Conservation (phyloP, 2,797 vertebrate genomes). For the Gymnodraco acuticeps region DNA sequence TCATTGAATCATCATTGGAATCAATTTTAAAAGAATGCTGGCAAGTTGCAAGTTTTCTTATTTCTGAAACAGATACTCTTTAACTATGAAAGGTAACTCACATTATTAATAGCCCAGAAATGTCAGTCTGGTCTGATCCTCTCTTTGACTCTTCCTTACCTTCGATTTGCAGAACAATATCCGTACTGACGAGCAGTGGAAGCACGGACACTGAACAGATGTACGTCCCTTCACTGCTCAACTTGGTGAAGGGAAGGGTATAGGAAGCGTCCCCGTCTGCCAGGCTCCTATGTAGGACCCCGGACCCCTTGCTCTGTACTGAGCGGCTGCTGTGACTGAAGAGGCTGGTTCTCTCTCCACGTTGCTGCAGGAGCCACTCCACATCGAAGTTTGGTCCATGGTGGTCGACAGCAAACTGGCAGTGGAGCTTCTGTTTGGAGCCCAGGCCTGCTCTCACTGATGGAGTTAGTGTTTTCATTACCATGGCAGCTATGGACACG, state of each 20-base stretch:
- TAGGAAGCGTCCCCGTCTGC: slow-evolving; percentile 78
- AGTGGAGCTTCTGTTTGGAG: slow-evolving; percentile 77
- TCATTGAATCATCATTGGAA: too few species aligned
- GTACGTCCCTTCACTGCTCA: slow-evolving; percentile 78
- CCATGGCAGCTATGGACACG: slow-evolving; percentile 74
- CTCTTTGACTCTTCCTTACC: slow-evolving; percentile 67
- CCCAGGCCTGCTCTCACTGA: slow-evolving; percentile 65
- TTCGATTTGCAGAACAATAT: slow-evolving; percentile 74
- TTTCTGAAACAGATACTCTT: too few species aligned
- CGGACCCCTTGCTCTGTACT: slow-evolving; percentile 48
- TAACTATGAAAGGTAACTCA: too few species aligned
- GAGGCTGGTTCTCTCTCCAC: slow-evolving; percentile 62
- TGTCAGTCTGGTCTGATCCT: background rate
- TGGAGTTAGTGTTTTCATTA: slow-evolving; percentile 77
- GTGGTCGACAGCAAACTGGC: slow-evolving; percentile 82
- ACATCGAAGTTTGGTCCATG: slow-evolving; percentile 54
- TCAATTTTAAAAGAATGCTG: too few species aligned
- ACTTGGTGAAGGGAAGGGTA: slow-evolving; percentile 57
- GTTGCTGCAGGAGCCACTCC: slow-evolving; percentile 72
- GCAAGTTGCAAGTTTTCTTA: too few species aligned
- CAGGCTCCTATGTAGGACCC: slow-evolving; percentile 66
- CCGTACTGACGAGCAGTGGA: slow-evolving; percentile 70
- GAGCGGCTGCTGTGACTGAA: slow-evolving; percentile 67
- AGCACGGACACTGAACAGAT: slow-evolving; percentile 74
- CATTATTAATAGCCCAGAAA: background rate